A percentile compares a stretch with the other conserved stretches of the same genome.
These are phyloP conservation scores for Fragum fragum DNA, from an alignment of 2,888 invertebrate genomes.

Conservation along the genomic window DNA sequence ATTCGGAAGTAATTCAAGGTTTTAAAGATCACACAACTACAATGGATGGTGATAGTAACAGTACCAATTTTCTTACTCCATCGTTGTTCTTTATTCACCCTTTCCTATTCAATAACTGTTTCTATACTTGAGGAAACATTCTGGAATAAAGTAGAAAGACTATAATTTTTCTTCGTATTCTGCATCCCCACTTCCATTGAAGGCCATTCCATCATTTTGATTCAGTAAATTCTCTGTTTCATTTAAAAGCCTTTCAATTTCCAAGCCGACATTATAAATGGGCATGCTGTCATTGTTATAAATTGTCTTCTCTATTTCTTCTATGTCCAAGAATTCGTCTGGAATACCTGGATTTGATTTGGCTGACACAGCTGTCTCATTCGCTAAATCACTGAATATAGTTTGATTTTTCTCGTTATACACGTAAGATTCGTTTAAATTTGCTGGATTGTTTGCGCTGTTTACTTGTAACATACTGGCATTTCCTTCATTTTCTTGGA, in stretches of 20 bases:
- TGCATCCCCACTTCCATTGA: slow-evolving; percentile 17
- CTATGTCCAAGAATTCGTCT: slow-evolving; percentile 30
- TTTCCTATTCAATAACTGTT: no score
- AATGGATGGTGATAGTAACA: no score
- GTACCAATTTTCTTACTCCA: no score
- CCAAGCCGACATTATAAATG: not conserved
- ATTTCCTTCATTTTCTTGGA: not conserved
- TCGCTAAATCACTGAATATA: not conserved
- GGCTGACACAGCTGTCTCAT: not conserved
- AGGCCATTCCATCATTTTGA: slow-evolving; percentile 11
- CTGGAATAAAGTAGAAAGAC: no score
- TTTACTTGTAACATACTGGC: not conserved
- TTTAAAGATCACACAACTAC: no score
- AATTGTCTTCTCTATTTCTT: slow-evolving; percentile 9
- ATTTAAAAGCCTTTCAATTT: slow-evolving; percentile 23
- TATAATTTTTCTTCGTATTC: not conserved
- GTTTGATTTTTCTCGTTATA: not conserved
- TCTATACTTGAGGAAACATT: no score
- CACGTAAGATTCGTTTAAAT: no score
- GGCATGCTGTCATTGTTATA: not conserved
- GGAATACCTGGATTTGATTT: not conserved
- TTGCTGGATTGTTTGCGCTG: no score
- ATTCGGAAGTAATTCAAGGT: no score
- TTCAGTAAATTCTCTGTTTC: not conserved
- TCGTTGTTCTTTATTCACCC: no score